phyloP scores from a whole-genome alignment of 2,797 vertebrate species.

The Lagocephalus sceleratus region DNA sequence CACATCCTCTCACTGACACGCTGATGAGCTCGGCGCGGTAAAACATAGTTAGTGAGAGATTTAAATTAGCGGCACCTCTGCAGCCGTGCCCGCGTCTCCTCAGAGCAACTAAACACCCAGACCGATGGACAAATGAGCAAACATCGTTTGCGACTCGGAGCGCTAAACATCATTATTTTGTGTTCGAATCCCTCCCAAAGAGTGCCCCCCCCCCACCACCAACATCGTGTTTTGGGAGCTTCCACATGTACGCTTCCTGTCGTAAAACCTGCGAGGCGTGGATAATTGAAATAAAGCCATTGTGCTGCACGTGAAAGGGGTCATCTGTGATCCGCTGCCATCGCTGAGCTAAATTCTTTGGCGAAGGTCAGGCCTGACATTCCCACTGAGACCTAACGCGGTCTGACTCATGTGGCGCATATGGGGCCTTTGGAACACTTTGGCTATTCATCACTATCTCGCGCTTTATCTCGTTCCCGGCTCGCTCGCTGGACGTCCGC shows the following conservation, averaged over 20 bases:
- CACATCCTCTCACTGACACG: too few species aligned
- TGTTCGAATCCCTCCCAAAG: constrained; percentile 3
- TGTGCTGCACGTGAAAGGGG: constrained; percentile 56
- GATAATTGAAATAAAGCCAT: constrained; percentile 63
- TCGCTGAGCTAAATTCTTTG: constrained; percentile 60
- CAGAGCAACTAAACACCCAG: background rate
- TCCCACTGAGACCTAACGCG: constrained; percentile 62
- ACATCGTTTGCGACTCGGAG: background rate
- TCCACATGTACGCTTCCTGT: constrained; percentile 41
- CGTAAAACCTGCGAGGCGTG: constrained; percentile 40
- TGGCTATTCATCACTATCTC: constrained; percentile 64
- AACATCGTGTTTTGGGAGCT: constrained; percentile 34
- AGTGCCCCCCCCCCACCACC: constrained; percentile 11
- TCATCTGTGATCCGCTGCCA: constrained; percentile 52
- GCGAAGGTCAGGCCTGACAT: constrained; percentile 62
- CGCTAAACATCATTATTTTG: background rate
- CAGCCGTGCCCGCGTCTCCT: background rate
- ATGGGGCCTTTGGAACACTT: constrained; percentile 72
- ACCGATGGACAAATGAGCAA: background rate
- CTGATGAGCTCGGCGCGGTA: too few species aligned
- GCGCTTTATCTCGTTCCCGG: constrained; percentile 56
- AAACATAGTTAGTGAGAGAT: too few species aligned
- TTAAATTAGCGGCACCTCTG: too few species aligned
- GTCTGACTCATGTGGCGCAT: constrained; percentile 71
- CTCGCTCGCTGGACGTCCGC: constrained; percentile 62